Conservation (phyloP, 2,888 invertebrate genomes). For the Plusia festucae region DNA sequence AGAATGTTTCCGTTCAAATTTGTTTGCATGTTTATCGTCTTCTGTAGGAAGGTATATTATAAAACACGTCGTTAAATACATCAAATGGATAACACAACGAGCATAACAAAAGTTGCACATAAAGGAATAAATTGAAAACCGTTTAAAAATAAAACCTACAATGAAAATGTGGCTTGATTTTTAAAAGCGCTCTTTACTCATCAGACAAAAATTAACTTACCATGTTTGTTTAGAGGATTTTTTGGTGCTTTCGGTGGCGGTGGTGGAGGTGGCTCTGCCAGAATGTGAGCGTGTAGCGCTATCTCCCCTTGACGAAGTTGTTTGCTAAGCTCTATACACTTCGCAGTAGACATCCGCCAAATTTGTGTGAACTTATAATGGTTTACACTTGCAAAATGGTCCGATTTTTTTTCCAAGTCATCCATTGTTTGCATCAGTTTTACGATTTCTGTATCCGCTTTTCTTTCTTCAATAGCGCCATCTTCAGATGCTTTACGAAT, state of each 20-base stretch:
- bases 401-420: conserved; percentile 92
- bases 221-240: conserved; percentile 75
- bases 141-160: no score
- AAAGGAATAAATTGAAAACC: no score
- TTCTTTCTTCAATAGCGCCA: conserved; percentile 91
- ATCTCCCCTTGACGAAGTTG: conserved; percentile 77
- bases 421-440: conserved; percentile 91
- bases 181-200: no score
- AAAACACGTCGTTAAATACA: background rate
- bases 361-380: conserved; percentile 90
- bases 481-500: conserved; percentile 91
- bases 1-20: conserved; percentile 32
- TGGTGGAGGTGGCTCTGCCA: conserved; percentile 81
- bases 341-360: conserved; percentile 81
- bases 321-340: conserved; percentile 68
- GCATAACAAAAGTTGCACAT: no score
- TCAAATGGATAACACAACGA: no score
- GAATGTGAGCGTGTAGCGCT: conserved; percentile 82
- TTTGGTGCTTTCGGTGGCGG: conserved; percentile 74
- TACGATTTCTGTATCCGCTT: conserved; percentile 91
- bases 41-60: conserved; percentile 30
- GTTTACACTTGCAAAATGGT: conserved; percentile 91
- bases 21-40: conserved; percentile 29
- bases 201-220: conserved; percentile 51
- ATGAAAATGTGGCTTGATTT: no score